A percentile compares a stretch with the other conserved stretches of the same genome.
Conservation (phyloP, 2,113 vertebrate genomes). For the Gymnocephalus cernua region DNA sequence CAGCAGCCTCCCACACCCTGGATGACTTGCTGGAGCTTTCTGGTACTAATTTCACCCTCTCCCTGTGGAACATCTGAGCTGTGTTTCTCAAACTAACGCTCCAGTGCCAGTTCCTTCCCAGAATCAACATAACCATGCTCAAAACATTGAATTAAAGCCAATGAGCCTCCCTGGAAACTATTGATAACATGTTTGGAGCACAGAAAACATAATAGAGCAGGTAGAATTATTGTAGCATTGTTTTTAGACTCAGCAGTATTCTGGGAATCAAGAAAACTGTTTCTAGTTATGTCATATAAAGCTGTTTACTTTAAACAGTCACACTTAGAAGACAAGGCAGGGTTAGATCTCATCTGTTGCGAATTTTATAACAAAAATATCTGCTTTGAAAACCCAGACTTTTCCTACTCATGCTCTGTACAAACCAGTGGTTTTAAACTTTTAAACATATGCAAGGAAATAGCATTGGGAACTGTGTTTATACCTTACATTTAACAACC, state of each 20-base stretch:
- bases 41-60: slow-evolving; percentile 62
- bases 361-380: neutral
- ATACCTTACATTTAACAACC: neutral
- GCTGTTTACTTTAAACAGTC: neutral
- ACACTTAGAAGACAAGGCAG: neutral
- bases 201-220: neutral
- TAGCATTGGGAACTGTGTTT: neutral
- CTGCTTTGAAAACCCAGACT: neutral
- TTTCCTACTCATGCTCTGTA: neutral
- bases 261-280: neutral
- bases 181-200: neutral
- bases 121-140: neutral
- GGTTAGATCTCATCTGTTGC: neutral
- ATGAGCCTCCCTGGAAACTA: slow-evolving; percentile 6
- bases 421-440: neutral
- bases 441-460: neutral
- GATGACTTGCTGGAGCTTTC: slow-evolving; percentile 43
- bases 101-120: slow-evolving; percentile 39
- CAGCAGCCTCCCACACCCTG: slow-evolving; percentile 45
- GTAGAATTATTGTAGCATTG: neutral
- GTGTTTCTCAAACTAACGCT: slow-evolving; percentile 21
- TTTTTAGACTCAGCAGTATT: neutral
- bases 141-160: neutral
- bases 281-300: neutral
- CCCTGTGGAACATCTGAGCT: slow-evolving; percentile 22